These are phyloP conservation scores for Lepisosteus oculatus DNA, from an alignment of 2,113 vertebrate genomes.

Conservation along the genomic window DNA sequence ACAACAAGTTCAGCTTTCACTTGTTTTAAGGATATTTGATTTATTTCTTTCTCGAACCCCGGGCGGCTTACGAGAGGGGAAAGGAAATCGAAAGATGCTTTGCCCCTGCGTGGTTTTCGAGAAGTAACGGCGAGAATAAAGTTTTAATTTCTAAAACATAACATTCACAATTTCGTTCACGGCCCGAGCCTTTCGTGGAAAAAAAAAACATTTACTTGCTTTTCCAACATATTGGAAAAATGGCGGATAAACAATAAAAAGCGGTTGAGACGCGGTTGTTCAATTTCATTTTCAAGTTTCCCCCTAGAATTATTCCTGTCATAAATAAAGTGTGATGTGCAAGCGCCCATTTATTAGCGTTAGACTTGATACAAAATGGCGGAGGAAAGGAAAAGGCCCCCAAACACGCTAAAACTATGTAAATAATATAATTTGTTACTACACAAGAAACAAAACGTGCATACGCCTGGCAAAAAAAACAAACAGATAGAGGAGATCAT, in stretches of 20 bases:
- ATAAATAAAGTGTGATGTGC: conserved; percentile 73
- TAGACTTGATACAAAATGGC: conserved; percentile 76
- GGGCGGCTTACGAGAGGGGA: conserved; percentile 18
- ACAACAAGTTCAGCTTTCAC: conserved; percentile 68
- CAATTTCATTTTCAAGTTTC: conserved; percentile 39
- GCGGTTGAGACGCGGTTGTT: conserved; percentile 2
- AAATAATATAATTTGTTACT: conserved; percentile 64
- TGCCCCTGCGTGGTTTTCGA: conserved; percentile 43
- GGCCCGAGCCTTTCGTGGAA: conserved; percentile 30
- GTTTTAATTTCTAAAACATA: conserved; percentile 36
- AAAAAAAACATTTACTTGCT: conserved; percentile 20
- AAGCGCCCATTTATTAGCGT: conserved; percentile 80
- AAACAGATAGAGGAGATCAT: conserved; percentile 26
- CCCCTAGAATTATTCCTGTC: conserved; percentile 52
- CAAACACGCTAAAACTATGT: conserved; percentile 74
- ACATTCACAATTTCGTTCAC: conserved; percentile 58
- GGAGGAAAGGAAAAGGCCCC: conserved; percentile 75
- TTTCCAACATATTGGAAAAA: conserved; percentile 21
- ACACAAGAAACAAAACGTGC: conserved; percentile 47
- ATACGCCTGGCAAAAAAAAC: conserved; percentile 32
- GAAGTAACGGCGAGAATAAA: conserved; percentile 38
- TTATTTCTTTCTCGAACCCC: conserved; percentile 43
- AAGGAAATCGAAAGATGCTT: conserved; percentile 14
- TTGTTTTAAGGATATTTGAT: conserved; percentile 70
- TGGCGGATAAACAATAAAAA: conserved; percentile 33